Evolutionary conservation across 2,888 invertebrate genomes (phyloP), one percentile per base, ranked within the genome.

Genomic region (Lissonota sp.): DNA sequence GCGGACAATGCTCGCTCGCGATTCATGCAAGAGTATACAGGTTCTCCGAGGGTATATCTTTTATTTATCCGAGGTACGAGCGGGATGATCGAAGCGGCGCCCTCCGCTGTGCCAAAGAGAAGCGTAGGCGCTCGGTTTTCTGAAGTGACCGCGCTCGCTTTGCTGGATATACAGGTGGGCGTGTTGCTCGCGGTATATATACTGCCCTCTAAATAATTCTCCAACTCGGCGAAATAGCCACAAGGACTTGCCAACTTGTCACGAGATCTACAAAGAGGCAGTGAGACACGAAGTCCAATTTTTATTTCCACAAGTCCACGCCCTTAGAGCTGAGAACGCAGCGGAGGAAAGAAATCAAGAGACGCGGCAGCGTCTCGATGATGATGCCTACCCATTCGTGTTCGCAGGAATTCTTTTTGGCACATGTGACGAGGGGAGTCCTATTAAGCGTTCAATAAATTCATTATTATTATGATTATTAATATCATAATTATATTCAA

Each of bases 161-260:
- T 26, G 26, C 26, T 26, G 84, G 80, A 78, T 83, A 78, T 83
- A 84, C 77, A 84, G 84, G 87, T 90, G 89, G 89, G 88, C 89
- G 88, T 87, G 80, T 76, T 58, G 79, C 81, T 84, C 26, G 26
- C 51, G 51, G 12, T 12, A 14, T 14, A 14, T 14, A 26, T 26
- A 53, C 26, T 26, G 26, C 26, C 84, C 80, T 84, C 84, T 88
- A 87, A 89, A 90, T 89, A 88, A 88, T 87, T 84, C 85, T 69
- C 63, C 51, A 3, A 26, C 26, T 26, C 55, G 14, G 55, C 55
- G 64, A 46, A 44, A 57, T 10, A 10, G 46, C 46, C 73, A 16
- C 57, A 37, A 73, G 64, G 63, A 73, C 73, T 55, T 64, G 73
- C 73, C 73, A 73, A 73, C 64, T 53, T 64, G 73, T 73, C 73